phyloP scores from a whole-genome alignment of 2,113 vertebrate species.

The Odobenus rosmarus region DNA sequence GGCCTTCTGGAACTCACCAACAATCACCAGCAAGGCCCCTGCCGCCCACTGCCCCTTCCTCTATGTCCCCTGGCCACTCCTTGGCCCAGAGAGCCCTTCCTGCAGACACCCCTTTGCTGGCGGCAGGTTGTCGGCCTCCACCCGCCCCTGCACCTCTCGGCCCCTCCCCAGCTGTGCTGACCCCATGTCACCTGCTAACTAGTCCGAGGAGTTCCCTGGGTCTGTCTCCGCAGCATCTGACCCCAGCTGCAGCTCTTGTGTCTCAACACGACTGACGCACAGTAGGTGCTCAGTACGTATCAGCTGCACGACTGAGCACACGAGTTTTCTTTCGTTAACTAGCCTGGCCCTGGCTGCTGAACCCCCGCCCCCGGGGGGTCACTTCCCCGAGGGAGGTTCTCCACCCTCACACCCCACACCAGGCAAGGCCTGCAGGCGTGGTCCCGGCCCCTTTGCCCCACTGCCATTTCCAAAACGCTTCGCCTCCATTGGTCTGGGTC shows the following conservation, averaged over 20 bases:
- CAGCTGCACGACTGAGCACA: background rate
- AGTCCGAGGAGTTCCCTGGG: fast-evolving
- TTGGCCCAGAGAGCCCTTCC: background rate
- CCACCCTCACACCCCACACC: background rate
- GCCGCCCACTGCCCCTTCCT: background rate
- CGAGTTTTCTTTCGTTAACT: background rate
- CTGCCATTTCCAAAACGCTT: background rate
- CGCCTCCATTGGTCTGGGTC: background rate
- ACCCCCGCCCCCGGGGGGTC: background rate
- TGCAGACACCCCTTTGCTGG: background rate
- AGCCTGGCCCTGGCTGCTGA: background rate
- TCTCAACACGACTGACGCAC: background rate
- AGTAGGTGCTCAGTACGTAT: background rate
- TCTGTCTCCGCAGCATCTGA: background rate
- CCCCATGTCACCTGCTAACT: background rate
- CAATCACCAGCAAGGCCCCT: background rate
- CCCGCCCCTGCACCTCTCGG: no score
- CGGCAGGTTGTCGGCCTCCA: background rate
- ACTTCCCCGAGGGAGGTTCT: background rate
- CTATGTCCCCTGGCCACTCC: background rate
- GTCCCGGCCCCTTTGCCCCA: background rate
- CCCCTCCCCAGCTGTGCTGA: background rate
- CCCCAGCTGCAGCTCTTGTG: background rate
- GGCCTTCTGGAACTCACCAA: background rate
- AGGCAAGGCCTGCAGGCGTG: background rate